Percentiles rank a stretch among this genome's conserved stretches.
Evolutionary conservation across 53 echinoderm and acorn worm genomes (phyloP).

Genomic region (Temnopleurus reevesii): DNA sequence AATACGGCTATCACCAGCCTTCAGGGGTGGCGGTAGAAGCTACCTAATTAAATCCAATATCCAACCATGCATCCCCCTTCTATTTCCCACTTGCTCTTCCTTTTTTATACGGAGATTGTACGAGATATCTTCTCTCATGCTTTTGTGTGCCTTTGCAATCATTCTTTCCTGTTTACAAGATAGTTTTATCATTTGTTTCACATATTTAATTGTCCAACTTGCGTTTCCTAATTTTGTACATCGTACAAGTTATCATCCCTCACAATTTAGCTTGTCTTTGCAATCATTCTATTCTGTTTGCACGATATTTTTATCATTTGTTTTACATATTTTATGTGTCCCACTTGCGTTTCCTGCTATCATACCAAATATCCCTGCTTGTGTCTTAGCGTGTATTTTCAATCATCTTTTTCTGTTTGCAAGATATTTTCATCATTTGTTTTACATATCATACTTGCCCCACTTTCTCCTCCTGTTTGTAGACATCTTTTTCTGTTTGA

Average conservation of each 20-base stretch:
- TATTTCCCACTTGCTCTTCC: background rate
- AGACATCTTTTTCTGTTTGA: background rate
- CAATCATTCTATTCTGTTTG: background rate
- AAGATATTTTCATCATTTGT: background rate
- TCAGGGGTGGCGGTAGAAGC: conserved; percentile 8
- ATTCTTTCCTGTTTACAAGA: background rate
- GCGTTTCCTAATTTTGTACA: background rate
- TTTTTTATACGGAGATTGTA: background rate
- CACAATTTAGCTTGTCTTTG: background rate
- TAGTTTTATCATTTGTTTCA: background rate
- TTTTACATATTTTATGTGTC: background rate
- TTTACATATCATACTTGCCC: background rate
- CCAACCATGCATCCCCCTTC: background rate
- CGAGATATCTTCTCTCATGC: background rate
- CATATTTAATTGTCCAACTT: background rate
- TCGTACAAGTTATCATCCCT: background rate
- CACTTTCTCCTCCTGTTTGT: background rate
- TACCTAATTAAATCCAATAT: conserved; percentile 22
- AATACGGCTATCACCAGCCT: conserved; percentile 44
- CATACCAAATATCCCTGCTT: background rate
- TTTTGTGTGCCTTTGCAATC: too few species aligned
- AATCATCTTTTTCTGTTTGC: background rate
- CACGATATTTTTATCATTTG: background rate
- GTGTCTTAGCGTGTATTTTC: too few species aligned
- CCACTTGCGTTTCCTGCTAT: background rate